These are phyloP conservation scores for Heliconius hewitsoni DNA, from an alignment of 1,140 invertebrate species.

Conservation along the genomic window DNA sequence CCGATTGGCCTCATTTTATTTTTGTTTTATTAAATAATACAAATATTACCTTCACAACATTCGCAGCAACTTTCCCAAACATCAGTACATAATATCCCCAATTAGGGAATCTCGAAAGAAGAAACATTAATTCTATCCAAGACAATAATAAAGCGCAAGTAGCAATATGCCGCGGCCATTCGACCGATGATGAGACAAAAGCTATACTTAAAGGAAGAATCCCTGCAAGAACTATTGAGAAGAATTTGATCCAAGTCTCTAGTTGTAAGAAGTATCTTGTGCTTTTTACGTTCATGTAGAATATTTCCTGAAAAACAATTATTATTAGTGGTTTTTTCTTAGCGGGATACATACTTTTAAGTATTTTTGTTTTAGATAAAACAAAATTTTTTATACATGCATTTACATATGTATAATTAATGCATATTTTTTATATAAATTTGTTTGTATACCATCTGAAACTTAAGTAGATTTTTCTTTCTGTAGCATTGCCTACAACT, in stretches of 20 bases:
- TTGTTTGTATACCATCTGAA: too few species aligned
- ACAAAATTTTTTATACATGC: too few species aligned
- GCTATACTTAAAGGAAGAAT: constrained; percentile 53
- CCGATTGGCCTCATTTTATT: too few species aligned
- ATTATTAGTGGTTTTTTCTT: constrained; percentile 33
- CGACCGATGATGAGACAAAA: constrained; percentile 43
- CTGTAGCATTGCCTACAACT: too few species aligned
- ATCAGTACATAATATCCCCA: constrained; percentile 81
- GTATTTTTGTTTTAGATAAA: too few species aligned
- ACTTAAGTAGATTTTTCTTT: too few species aligned
- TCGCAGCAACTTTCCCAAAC: constrained; percentile 79
- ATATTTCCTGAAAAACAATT: constrained; percentile 79
- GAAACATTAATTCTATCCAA: constrained; percentile 82
- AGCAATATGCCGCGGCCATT: constrained; percentile 79
- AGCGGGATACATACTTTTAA: too few species aligned
- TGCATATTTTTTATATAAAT: too few species aligned
- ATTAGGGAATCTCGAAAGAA: constrained; percentile 80
- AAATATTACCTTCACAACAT: constrained; percentile 74
- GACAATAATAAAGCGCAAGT: constrained; percentile 78
- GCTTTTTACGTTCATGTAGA: constrained; percentile 72
- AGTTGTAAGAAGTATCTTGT: constrained; percentile 72
- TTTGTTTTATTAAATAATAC: not conserved
- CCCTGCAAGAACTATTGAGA: constrained; percentile 58
- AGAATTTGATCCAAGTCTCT: constrained; percentile 79
- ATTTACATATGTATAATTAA: too few species aligned